Evolutionary conservation across 2,797 vertebrate species (phyloP).

Genomic region (Leptatherina wallacei): DNA sequence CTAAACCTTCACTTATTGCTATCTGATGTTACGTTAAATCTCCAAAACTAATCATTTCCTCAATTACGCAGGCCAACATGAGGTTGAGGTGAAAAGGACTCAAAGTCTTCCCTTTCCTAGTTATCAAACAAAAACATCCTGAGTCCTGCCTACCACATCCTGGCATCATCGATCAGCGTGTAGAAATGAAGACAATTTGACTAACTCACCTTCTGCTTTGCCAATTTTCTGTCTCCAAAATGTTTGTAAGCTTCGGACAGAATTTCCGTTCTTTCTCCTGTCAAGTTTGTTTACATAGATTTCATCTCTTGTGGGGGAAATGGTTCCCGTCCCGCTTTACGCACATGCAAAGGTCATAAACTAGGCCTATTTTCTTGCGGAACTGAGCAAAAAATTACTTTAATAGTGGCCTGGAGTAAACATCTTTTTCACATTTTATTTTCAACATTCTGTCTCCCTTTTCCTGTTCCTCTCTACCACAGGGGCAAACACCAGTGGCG

Average conservation of each 20-base stretch:
- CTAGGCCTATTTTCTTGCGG: constrained; percentile 29
- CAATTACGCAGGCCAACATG: not conserved
- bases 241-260: not conserved
- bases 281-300: not conserved
- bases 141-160: not conserved
- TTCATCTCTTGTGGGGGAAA: not conserved
- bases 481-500: constrained; percentile 60
- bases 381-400: constrained; percentile 41
- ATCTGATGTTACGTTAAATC: not conserved
- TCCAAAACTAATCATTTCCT: not conserved
- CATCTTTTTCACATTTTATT: constrained; percentile 49
- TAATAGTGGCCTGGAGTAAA: constrained; percentile 19
- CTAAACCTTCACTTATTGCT: not conserved
- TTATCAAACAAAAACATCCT: not conserved
- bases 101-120: not conserved
- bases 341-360: not conserved
- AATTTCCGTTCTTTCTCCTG: not conserved
- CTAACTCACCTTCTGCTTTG: not conserved
- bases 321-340: not conserved
- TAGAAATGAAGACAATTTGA: not conserved
- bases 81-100: not conserved
- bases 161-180: not conserved
- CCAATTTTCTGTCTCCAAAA: not conserved
- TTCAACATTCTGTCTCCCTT: constrained; percentile 52
- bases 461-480: constrained; percentile 51